Base-by-base conservation (phyloP, 2,113 vertebrate species). In the Dipodomys ordii region DNA sequence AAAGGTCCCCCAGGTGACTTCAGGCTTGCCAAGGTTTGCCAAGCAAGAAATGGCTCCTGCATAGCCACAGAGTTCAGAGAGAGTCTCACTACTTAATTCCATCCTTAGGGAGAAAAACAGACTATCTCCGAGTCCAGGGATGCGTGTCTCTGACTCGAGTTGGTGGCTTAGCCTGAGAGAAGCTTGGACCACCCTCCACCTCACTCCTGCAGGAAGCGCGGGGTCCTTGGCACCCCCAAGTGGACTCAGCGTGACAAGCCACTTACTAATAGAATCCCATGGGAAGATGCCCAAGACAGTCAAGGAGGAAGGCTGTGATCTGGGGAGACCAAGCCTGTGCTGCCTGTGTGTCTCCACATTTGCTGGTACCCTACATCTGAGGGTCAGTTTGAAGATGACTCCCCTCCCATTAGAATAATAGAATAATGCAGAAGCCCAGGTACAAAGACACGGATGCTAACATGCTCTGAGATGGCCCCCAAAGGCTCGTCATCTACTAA, bases 111-210 rank as follows among this genome's bases (percentile, higher is more conserved):
- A 83, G 67, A 69, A 49, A n/a, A 64, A 2, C 4, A 18, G 53
- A 60, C 20, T 30, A 39, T 0, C 11, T 7, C 35, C 13, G 28
- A 32, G 18, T 23, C 67, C 7, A n/a, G 44, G 7, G 30, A 10
- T 60, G 23, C 46, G 22, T 23, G 69, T 87, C 30, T 81, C 44
- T 84, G 67, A 81, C 53, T 79, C 18, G 1, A 23, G 27, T 20
- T 30, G n/a, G 22, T 25, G 27, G 68, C 11, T 69, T 22, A 3
- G 30, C 11, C 18, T 30, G 53, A 0, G 12, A 11, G 0, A 20
- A 76, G 3, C 2, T 18, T 60, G 27, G 49, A n/a, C 1, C 7
- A 44, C 0, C 18, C 6, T 3, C 25, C 9, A 44, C 4, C 49
- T 53, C 49, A 11, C 53, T 57, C 15, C 15, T 4, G 64, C 13